phyloP scores from a whole-genome alignment of 2,888 invertebrate genomes.

The Nomada hirtipes region DNA sequence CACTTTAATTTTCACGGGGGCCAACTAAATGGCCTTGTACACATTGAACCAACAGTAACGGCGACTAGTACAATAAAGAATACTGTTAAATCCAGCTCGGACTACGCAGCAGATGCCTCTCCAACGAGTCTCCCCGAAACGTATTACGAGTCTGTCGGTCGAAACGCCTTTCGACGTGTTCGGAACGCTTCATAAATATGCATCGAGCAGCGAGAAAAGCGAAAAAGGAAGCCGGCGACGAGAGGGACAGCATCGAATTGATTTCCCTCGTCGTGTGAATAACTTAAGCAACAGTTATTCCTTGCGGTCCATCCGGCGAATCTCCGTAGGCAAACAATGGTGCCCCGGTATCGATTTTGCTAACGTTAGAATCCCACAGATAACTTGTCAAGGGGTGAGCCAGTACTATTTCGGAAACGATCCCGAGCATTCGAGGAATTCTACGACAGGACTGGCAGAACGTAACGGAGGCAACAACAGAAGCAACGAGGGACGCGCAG shows the following conservation, averaged over 20 bases:
- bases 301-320: conserved; percentile 50
- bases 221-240: conserved; percentile 31
- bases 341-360: conserved; percentile 65
- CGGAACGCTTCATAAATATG: conserved; percentile 55
- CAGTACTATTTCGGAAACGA: conserved; percentile 69
- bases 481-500: conserved; percentile 34
- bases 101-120: background rate
- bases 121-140: background rate
- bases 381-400: conserved; percentile 69
- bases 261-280: conserved; percentile 56
- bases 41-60: conserved; percentile 28
- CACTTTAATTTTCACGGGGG: too few relatives aligned
- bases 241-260: conserved; percentile 45
- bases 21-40: conserved; percentile 7
- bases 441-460: conserved; percentile 50
- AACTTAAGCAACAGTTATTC: conserved; percentile 63
- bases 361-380: conserved; percentile 65
- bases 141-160: conserved; percentile 42
- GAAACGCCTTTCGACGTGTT: conserved; percentile 45
- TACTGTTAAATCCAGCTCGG: conserved; percentile 6
- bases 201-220: conserved; percentile 23
- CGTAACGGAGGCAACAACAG: conserved; percentile 63
- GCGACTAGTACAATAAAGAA: conserved; percentile 14
- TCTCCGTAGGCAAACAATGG: conserved; percentile 63
- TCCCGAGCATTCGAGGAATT: conserved; percentile 68